A percentile compares a stretch with the other conserved stretches of the same genome.
phyloP scores from a whole-genome alignment of 1,140 invertebrate species.

The Cryptotermes secundus region DNA sequence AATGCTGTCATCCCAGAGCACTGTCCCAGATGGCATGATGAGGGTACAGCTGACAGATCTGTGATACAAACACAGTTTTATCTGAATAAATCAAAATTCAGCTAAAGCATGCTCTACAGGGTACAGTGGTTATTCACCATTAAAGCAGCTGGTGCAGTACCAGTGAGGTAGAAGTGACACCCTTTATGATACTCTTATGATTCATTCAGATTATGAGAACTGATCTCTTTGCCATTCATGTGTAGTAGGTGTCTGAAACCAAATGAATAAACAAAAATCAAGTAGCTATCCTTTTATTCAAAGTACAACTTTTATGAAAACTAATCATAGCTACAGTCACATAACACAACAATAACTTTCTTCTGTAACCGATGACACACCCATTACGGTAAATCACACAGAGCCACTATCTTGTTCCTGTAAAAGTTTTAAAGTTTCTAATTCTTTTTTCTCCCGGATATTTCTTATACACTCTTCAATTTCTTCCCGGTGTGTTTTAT shows the following conservation, averaged over 20 bases:
- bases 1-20: no score
- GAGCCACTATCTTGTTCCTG: conserved; percentile 42
- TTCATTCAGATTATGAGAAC: neutral
- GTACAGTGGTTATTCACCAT: neutral
- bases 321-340: neutral
- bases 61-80: no score
- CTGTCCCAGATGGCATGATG: no score
- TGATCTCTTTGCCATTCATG: neutral
- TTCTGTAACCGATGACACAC: no score
- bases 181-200: no score
- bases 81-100: no score
- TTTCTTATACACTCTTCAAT: conserved; percentile 59
- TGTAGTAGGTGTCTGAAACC: neutral
- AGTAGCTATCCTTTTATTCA: neutral
- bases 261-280: neutral
- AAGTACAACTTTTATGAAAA: neutral
- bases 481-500: conserved; percentile 54
- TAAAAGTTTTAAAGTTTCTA: conserved; percentile 46
- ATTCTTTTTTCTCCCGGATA: conserved; percentile 55
- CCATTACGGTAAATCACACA: conserved; percentile 3
- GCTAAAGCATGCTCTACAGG: neutral
- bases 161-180: neutral
- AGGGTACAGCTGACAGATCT: no score
- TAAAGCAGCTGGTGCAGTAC: neutral
- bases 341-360: neutral